Base-by-base conservation (phyloP, 2,888 invertebrate genomes). In the Elmis aenea region DNA sequence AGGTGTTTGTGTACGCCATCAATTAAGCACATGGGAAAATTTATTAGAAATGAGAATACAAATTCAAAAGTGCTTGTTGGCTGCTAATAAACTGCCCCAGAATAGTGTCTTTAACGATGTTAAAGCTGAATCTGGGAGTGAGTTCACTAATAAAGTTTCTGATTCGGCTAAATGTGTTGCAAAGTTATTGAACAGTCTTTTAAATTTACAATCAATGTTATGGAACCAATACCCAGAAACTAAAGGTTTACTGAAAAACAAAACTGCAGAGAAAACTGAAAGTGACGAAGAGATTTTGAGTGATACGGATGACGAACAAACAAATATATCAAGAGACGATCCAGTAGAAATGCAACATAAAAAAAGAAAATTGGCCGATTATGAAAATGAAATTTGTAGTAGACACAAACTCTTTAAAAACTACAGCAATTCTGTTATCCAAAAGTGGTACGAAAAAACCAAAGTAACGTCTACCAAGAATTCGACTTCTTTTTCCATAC, bases 361-460 rank as follows among this genome's bases (percentile, higher is more conserved):
- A 24, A 76, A 72, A 54, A 76, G 73, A 64, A 81, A 76, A 62
- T 52, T 80, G 3, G 62, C 64, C 24, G 77, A 82, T 10, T 83
- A 75, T 57, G 77, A 79, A 50, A 61, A 65, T 26, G 68, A 76
- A 43, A 64, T 88, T 16, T 58, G 70, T 5, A 66, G 67, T 5
- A 68, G 73, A 23, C 80, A 85, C 55, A 68, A 76, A 48, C 64
- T 68, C 2, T 86, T 85, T 46, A 74, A 69, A 47, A 58, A 72
- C 4, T 88, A 83, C 56, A 79, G 93, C 61, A 82, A 94, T 59
- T 68, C 77, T 1, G 83, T 86, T 5, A 83, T 97, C 41, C 83
- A 90, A 52, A 93, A 93, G 64, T 96, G 96, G 96, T 86, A 93
- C 67, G 92, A 94, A 43, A 92, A 92, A 66, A 95, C 93, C 0